Percentiles rank a stretch among this genome's conserved stretches.
These are phyloP conservation scores for Melanotus villosus DNA, from an alignment of 2,888 invertebrate genomes.

Conservation along the genomic window DNA sequence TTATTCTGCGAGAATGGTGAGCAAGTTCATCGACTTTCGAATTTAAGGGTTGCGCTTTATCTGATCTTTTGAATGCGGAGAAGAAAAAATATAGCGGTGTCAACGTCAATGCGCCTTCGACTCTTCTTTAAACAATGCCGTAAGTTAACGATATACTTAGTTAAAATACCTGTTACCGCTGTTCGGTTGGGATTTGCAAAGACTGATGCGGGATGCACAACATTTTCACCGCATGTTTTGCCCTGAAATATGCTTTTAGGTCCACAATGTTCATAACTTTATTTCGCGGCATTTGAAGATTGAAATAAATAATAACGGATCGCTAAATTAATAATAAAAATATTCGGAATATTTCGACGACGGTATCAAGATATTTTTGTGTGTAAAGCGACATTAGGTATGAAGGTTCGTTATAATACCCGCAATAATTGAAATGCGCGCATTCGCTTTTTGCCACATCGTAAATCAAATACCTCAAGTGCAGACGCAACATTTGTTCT, in stretches of 20 bases:
- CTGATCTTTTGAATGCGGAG: constrained; percentile 53
- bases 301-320: constrained; percentile 44
- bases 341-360: constrained; percentile 11
- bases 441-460: constrained; percentile 21
- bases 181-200: constrained; percentile 41
- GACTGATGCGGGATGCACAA: constrained; percentile 50
- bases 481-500: constrained; percentile 26
- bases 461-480: constrained; percentile 30
- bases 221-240: constrained; percentile 53
- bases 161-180: constrained; percentile 61
- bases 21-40: constrained; percentile 62
- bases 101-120: constrained; percentile 59
- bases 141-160: constrained; percentile 65
- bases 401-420: constrained; percentile 18
- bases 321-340: constrained; percentile 9
- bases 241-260: constrained; percentile 43
- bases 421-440: constrained; percentile 23
- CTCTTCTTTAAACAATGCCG: constrained; percentile 62
- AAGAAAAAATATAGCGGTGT: constrained; percentile 63
- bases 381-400: constrained; percentile 19
- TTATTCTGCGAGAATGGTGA: constrained; percentile 53
- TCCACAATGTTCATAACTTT: constrained; percentile 50
- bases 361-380: constrained; percentile 5
- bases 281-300: constrained; percentile 40
- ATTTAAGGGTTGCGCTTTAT: constrained; percentile 65